Evolutionary conservation across 2,888 invertebrate genomes (phyloP), one percentile per base, ranked within the genome.

Genomic region (Limnephilus marmoratus): DNA sequence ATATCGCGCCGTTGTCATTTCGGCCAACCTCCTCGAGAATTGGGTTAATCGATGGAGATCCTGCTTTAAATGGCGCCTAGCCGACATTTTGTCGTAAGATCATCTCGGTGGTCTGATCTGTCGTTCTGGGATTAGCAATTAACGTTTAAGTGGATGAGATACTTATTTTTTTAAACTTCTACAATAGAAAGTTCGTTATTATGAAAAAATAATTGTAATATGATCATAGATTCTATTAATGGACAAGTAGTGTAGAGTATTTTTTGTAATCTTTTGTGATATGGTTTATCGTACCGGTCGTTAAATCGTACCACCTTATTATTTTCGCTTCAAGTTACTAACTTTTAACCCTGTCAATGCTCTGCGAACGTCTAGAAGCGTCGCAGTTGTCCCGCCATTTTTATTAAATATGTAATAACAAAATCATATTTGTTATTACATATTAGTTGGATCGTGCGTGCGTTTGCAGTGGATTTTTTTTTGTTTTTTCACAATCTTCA

Each of bases 1-100:
- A 86, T 91, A 86, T 49, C 49, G 81, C 31, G 81, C 81, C 81
- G 29, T 80, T 87, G 80, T 81, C 37, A 31, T 86, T 87, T 86
- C 81, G 91, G 85, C 49, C 86, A 81, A 86, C 91, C 81, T 86
- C 86, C 49, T 37, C 15, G 18, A 31, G 86, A 91, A 91, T 49
- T 86, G 41, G 45, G 88, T 89, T 89, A 89, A 89, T 89, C 41
- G 88, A 89, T 81, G 37, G n/a, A 89, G 88, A 89, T 89, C 88
- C 68, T 89, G 80, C 18, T 80, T 87, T 68, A 87, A 81, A 80
- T 89, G 81, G 24, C 88, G 29, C 41, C 88, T 29, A 80, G 88
- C 34, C 11, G 41, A 89, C 29, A 89, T 89, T 89, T n/a, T 37
- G 29, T 86, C 12, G 13, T 45, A 41, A 86, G 80, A 89, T 89